These are phyloP conservation scores for Desmophyllum pertusum DNA, from an alignment of 92 coral and sea anemone species.

Conservation along the genomic window DNA sequence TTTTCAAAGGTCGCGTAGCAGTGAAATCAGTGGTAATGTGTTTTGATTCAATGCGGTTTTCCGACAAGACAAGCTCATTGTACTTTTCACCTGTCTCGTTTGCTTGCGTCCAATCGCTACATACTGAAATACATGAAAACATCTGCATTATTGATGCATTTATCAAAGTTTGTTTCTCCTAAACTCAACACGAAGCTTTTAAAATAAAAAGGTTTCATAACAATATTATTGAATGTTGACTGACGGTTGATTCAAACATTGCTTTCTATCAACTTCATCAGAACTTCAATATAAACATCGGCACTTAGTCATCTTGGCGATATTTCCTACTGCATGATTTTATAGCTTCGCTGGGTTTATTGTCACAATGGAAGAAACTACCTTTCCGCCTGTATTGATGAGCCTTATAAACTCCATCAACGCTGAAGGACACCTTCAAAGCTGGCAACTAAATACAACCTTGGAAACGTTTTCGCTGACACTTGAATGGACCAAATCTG, in stretches of 20 bases:
- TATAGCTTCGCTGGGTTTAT: neutral
- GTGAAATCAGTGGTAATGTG: no score
- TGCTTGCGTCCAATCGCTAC: constrained; percentile 7
- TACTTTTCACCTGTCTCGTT: constrained; percentile 18
- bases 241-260: neutral
- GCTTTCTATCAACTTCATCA: neutral
- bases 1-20: no score
- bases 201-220: neutral
- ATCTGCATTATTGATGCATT: constrained; percentile 17
- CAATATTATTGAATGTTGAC: constrained; percentile 8
- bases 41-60: neutral
- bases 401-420: constrained; percentile 17
- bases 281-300: neutral
- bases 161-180: constrained; percentile 14
- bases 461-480: constrained; percentile 2
- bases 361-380: neutral
- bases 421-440: neutral
- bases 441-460: constrained; percentile 11
- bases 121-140: neutral
- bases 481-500: constrained; percentile 12
- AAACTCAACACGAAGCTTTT: neutral
- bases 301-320: neutral
- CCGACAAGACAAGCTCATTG: neutral
- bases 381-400: constrained; percentile 21
- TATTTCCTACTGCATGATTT: neutral